Conservation (phyloP, 2,797 vertebrate species). For the Schizopygopsis pylzovi region DNA sequence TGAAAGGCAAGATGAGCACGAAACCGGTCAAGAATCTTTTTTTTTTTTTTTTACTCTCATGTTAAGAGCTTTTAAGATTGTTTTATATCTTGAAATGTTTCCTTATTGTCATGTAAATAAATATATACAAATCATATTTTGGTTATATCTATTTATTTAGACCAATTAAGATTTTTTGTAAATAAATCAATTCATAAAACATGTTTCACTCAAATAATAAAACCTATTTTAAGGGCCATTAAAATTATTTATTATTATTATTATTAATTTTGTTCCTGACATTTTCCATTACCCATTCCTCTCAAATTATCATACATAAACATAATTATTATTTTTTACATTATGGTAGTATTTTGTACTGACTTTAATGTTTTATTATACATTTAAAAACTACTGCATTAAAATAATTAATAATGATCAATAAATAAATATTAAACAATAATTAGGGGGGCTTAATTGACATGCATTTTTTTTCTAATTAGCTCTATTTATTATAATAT, state of each 20-base stretch:
- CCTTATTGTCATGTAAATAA: too few relatives aligned
- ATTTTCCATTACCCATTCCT: background rate
- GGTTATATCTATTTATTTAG: too few relatives aligned
- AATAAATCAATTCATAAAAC: too few relatives aligned
- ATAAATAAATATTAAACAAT: background rate
- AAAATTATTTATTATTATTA: background rate
- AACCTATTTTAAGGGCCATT: background rate
- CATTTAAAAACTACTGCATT: background rate
- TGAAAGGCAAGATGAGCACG: constrained; percentile 65
- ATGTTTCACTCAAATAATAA: background rate
- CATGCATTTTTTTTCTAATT: too few relatives aligned
- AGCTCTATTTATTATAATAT: too few relatives aligned
- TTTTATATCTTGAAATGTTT: background rate
- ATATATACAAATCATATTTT: too few relatives aligned
- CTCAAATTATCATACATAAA: background rate
- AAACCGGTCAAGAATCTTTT: background rate
- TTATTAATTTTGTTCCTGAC: too few relatives aligned
- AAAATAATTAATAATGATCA: background rate
- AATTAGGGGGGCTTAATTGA: background rate
- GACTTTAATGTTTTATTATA: background rate
- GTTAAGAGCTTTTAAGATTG: background rate
- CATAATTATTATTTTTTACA: background rate
- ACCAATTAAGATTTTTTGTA: too few relatives aligned
- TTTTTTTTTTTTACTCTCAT: too few relatives aligned
- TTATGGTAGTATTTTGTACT: background rate